Evolutionary conservation across 2,113 vertebrate species (phyloP).

Genomic region (Caranx ignobilis): DNA sequence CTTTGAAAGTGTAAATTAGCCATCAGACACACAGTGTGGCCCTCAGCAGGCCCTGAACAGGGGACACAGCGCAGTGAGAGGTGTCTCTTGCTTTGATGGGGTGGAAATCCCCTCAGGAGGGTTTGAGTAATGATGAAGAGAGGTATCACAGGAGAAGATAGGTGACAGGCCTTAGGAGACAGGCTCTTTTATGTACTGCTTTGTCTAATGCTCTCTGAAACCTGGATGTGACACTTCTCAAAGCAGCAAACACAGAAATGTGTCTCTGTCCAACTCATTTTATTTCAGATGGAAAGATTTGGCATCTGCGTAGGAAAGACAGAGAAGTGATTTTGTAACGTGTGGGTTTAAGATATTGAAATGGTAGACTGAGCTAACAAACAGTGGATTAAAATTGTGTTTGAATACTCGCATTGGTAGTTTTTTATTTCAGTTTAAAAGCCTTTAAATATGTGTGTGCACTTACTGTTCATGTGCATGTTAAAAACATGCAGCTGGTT

Average conservation of each 20-base stretch:
- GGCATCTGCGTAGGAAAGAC: neutral
- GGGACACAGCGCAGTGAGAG: constrained; percentile 15
- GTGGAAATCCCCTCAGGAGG: constrained; percentile 36
- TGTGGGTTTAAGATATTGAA: neutral
- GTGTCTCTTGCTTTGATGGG: constrained; percentile 26
- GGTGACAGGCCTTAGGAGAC: constrained; percentile 15
- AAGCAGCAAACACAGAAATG: neutral
- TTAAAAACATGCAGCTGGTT: neutral
- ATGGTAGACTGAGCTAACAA: neutral
- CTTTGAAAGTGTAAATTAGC: constrained; percentile 49
- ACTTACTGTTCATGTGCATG: neutral
- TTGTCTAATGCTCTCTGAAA: constrained; percentile 22
- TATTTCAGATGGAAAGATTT: neutral
- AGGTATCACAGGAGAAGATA: constrained; percentile 11
- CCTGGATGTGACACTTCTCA: neutral
- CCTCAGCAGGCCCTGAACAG: constrained; percentile 1
- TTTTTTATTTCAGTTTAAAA: neutral
- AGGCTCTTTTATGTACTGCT: constrained; percentile 1
- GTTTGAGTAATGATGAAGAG: constrained; percentile 1
- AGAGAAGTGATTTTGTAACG: too few species aligned
- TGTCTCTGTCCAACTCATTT: neutral
- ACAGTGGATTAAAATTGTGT: neutral
- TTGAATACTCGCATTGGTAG: too few species aligned
- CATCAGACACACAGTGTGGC: constrained; percentile 12
- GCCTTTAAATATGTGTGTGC: neutral